phyloP scores from a whole-genome alignment of 2,797 vertebrate species.

The Sphaeramia orbicularis region DNA sequence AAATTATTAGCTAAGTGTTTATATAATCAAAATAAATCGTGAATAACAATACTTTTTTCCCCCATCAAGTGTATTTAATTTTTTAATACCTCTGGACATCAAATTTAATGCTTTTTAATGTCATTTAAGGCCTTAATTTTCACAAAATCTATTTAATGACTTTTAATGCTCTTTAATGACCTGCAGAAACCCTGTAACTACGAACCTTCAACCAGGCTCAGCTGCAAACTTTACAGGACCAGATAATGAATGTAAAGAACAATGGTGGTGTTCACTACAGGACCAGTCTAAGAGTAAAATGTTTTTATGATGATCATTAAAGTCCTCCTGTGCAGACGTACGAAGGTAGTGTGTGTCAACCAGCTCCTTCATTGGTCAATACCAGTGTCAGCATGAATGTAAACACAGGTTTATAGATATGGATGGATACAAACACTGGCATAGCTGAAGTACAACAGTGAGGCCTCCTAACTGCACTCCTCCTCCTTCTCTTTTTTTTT shows the following conservation, averaged over 20 bases:
- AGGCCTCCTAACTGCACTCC: slow-evolving; percentile 5
- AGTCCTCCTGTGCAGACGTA: neutral
- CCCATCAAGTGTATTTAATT: too few relatives aligned
- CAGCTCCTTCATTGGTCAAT: neutral
- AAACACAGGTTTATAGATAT: neutral
- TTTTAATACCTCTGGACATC: too few relatives aligned
- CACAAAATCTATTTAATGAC: too few relatives aligned
- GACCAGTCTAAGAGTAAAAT: neutral
- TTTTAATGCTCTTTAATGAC: too few relatives aligned
- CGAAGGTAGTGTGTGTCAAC: neutral
- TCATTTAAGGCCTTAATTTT: too few relatives aligned
- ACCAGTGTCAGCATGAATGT: neutral
- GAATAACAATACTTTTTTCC: too few relatives aligned
- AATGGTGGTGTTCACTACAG: neutral
- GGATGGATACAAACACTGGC: neutral
- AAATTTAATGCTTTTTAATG: too few relatives aligned
- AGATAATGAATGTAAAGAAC: neutral
- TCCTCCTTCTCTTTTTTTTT: neutral
- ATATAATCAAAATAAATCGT: too few relatives aligned
- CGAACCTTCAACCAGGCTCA: neutral
- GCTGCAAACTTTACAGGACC: neutral
- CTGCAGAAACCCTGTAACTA: too few relatives aligned
- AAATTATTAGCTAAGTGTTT: too few relatives aligned
- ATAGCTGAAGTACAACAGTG: slow-evolving; percentile 5
- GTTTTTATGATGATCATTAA: slow-evolving; percentile 9